Evolutionary conservation across 1,140 invertebrate species (phyloP), one percentile per base, ranked within the genome.

Genomic region (Zaprionus taronus): DNA sequence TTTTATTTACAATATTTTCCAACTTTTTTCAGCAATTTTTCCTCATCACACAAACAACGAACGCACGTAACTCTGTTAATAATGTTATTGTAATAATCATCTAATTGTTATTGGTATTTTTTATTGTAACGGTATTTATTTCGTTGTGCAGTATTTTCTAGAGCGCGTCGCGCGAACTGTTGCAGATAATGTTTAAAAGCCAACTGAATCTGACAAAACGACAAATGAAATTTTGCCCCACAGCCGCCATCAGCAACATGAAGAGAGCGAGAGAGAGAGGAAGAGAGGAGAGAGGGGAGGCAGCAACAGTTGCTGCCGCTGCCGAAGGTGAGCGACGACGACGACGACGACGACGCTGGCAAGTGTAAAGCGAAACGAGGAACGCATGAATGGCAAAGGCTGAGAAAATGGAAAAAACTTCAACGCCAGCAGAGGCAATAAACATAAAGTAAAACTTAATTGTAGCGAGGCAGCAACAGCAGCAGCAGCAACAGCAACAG

Each of bases 181-280:
- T 91, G 80, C 90, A 86, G 78, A 77, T 81, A 91, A 91, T 91
- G 90, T 91, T 91, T 85, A 86, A 91, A 91, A 91, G 85, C 91
- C 90, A 91, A 91, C 90, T 91, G 41, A 47, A 47, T 34, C 41
- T 47, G 90, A 91, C 77, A 79, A 81, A 87, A 84, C 77, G 73
- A 77, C 79, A 83, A 86, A 81, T 84, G 72, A 89, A 79, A 63
- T 84, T 81, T 83, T 81, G 67, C 73, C 69, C 63, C 63, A 49
- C 58, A 77, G 64, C 51, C 63, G 57, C 28, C 63, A 49, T 36
- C 58, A 68, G 65, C 69, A 77, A 60, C 36, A 72, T 47, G 41
- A 17, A 53, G 31, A 72, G 41, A 4, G 9, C 4, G 20, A 24
- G 17, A 49, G 47, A 49, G 47, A 1, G n/a, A 5, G 47, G 22